Conservation (phyloP, 1,140 invertebrate species). For the Aphaenogaster ashmeadi region DNA sequence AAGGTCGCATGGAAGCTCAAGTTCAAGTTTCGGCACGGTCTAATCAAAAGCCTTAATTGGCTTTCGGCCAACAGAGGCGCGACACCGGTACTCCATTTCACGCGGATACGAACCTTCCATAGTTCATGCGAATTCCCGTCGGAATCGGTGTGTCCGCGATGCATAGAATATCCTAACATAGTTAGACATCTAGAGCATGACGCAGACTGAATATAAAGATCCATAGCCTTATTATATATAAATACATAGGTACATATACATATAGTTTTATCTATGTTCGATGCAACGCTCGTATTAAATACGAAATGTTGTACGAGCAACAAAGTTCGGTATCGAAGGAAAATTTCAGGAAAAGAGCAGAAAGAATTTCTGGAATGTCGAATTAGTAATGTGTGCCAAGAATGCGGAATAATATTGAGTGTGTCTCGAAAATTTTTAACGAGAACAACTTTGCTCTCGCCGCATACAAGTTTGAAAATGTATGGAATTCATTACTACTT, state of each 20-base stretch:
- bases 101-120: constrained; percentile 49
- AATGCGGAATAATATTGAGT: neutral
- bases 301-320: neutral
- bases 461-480: constrained; percentile 53
- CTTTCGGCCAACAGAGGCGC: constrained; percentile 67
- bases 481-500: constrained; percentile 45
- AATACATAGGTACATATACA: neutral
- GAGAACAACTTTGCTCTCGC: constrained; percentile 22
- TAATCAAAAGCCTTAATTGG: constrained; percentile 78
- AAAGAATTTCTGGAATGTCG: constrained; percentile 7
- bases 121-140: constrained; percentile 29
- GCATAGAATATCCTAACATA: constrained; percentile 26
- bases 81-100: constrained; percentile 55
- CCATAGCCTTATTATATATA: neutral
- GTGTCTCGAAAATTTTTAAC: constrained; percentile 35
- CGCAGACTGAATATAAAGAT: constrained; percentile 17
- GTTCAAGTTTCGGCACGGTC: constrained; percentile 65
- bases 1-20: constrained; percentile 63
- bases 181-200: constrained; percentile 46
- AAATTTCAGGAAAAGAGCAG: neutral
- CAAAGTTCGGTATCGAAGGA: neutral
- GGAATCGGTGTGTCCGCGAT: constrained; percentile 13
- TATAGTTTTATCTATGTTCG: neutral
- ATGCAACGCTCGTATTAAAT: neutral
- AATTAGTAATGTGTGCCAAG: constrained; percentile 29